A percentile compares a stretch with the other conserved stretches of the same genome.
Evolutionary conservation across 2,797 vertebrate species (phyloP).

Genomic region (Cyclura pinguis): DNA sequence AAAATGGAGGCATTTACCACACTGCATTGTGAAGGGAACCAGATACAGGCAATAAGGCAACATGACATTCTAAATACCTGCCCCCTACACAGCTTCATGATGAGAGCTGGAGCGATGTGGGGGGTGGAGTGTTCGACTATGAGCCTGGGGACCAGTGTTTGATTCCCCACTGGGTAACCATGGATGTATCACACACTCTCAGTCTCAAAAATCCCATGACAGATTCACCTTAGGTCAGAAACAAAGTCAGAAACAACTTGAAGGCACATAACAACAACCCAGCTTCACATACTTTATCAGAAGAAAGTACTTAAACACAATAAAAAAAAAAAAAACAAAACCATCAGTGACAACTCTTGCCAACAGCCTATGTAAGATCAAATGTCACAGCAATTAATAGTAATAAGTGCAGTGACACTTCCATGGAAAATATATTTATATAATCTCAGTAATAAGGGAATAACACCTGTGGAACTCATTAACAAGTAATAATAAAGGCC

Average conservation of each 20-base stretch:
- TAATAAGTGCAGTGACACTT: neutral
- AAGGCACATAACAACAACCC: too few relatives aligned
- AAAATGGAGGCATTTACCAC: neutral
- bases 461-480: neutral
- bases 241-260: too few relatives aligned
- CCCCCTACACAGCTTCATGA: too few relatives aligned
- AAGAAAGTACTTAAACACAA: neutral
- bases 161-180: too few relatives aligned
- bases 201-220: too few relatives aligned
- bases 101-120: too few relatives aligned
- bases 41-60: neutral
- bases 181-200: too few relatives aligned
- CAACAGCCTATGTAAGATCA: neutral
- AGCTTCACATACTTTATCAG: neutral
- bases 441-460: constrained; percentile 5
- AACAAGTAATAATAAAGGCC: constrained; percentile 12
- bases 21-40: neutral
- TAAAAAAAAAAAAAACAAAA: neutral
- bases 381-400: constrained; percentile 15
- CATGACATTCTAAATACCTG: too few relatives aligned
- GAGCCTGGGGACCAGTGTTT: too few relatives aligned
- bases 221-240: too few relatives aligned
- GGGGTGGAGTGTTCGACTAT: too few relatives aligned
- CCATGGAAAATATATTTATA: neutral
- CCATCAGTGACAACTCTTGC: neutral